phyloP scores from a whole-genome alignment of 2,113 vertebrate genomes.

The Herpailurus yagouaroundi region DNA sequence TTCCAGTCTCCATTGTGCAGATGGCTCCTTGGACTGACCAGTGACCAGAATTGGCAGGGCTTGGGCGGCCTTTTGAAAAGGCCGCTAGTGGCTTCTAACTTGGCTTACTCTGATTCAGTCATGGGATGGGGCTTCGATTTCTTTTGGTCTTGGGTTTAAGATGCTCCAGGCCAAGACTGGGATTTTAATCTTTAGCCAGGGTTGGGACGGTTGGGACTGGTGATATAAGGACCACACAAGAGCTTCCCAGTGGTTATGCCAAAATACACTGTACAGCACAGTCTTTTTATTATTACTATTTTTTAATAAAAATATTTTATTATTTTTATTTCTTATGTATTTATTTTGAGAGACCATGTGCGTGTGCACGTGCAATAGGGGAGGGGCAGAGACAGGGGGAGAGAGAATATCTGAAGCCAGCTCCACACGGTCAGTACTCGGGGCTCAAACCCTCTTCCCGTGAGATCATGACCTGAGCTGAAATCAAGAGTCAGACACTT shows the following conservation, averaged over 20 bases:
- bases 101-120: not conserved
- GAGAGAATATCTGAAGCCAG: too few species aligned
- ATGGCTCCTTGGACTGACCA: not conserved
- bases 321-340: too few species aligned
- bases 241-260: not conserved
- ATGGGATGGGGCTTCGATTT: not conserved
- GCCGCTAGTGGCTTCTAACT: not conserved
- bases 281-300: too few species aligned
- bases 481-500: too few species aligned
- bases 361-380: too few species aligned
- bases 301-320: too few species aligned
- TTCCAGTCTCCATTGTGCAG: not conserved
- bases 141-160: slow-evolving; percentile 12
- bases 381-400: too few species aligned
- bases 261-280: not conserved
- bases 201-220: not conserved
- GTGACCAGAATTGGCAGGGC: not conserved
- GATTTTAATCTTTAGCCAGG: not conserved
- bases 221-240: not conserved
- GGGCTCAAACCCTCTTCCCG: too few species aligned
- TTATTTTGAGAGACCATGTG: too few species aligned
- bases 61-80: not conserved
- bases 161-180: not conserved
- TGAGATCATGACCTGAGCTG: too few species aligned
- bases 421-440: too few species aligned